Base-by-base conservation (phyloP, 2,797 vertebrate species). In the Muscicapa comitata region DNA sequence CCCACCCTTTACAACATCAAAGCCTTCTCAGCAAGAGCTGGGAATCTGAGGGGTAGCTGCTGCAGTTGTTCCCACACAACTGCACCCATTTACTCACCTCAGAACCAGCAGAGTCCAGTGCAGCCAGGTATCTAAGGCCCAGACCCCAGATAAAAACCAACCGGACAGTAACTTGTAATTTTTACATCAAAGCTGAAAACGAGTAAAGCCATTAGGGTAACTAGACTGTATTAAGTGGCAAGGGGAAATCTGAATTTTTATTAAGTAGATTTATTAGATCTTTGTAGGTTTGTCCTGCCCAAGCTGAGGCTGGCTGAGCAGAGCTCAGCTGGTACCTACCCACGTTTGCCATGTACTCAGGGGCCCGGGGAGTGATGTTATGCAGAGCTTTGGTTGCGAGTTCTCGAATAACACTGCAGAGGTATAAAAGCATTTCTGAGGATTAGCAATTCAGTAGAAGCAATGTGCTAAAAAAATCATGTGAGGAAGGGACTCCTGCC, bases 321-420 rank as follows among this genome's bases (percentile, higher is more conserved):
- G 67, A 86, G 54, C 40, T 26, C 12, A 54, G 19, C 35, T 73
- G 71, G 59, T 86, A 96, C 98, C 98, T 97, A 99, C 99, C 99
- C 50, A 97, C 96, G 2, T 95, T n/a, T 17, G 98, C 98, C 96
- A 99, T 98, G 96, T 99, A 99, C 71, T 99, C 98, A 0, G 99
- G 98, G 1, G 98, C 98, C 81, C 58, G 96, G 48, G 98, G 98
- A 10, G 98, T 98, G 78, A 99, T 98, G 98, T 99, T 99, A 68
- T 99, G 98, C 42, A 99, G 97, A 0, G 99, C 98, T 97, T 99
- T 99, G 10, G 98, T 98, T 8, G 99, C 94, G 48, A 99, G 98
- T 77, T 99, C 99, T 70, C 99, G 97, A 93, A 99, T 98, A 59
- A 92, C 97, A 67, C 99, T 99, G 13, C 50, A 53, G 50, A 53